Percentiles rank a stretch among this genome's conserved stretches.
Conservation (phyloP, 1,140 invertebrate genomes). For the Pseudomyrmex dendroicus region DNA sequence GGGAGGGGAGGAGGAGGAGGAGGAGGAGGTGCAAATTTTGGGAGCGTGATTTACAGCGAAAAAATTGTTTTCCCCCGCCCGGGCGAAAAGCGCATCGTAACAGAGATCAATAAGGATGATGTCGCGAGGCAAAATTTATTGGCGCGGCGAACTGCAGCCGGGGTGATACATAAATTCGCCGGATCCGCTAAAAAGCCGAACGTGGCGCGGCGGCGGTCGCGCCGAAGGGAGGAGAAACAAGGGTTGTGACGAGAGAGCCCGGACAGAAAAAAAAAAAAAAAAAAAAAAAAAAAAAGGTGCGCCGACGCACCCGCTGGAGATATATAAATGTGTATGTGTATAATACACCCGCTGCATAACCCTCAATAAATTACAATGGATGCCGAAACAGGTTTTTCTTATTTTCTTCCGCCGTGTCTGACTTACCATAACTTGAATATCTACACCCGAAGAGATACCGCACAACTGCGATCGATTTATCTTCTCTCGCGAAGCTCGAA, state of each 20-base stretch:
- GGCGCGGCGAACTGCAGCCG: neutral
- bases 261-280: too few species aligned
- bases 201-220: neutral
- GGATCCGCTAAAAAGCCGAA: neutral
- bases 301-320: neutral
- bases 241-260: neutral
- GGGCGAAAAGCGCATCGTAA: constrained; percentile 28
- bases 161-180: constrained; percentile 46
- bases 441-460: neutral
- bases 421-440: constrained; percentile 30
- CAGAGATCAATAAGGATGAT: constrained; percentile 47
- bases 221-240: neutral
- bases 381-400: constrained; percentile 36
- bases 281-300: neutral
- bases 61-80: neutral
- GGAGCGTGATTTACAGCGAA: neutral
- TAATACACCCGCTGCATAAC: constrained; percentile 22
- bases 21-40: too few species aligned
- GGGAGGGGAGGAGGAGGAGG: too few species aligned
- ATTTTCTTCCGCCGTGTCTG: constrained; percentile 9
- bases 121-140: constrained; percentile 52
- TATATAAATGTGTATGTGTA: neutral
- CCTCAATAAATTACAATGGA: constrained; percentile 56
- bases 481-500: neutral
- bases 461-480: constrained; percentile 27